Percentiles rank a stretch among this genome's conserved stretches.
These are phyloP conservation scores for Palythoa heliodiscus DNA, from an alignment of 92 coral and sea anemone genomes.

Conservation along the genomic window DNA sequence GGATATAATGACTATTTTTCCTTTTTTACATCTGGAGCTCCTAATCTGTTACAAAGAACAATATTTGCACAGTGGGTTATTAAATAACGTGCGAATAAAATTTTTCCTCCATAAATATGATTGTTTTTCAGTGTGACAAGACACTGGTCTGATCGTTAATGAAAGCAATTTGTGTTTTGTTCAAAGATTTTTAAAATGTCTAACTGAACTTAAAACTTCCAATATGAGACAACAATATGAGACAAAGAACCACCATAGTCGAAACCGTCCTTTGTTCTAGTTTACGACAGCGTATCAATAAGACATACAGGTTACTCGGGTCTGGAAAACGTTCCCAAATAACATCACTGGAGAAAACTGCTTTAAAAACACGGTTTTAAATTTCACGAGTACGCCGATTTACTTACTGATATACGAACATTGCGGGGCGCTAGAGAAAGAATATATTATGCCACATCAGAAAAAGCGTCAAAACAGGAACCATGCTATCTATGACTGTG, in stretches of 20 bases:
- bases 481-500: not conserved
- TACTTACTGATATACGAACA: not conserved
- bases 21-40: not conserved
- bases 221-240: not conserved
- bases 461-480: conserved; percentile 38
- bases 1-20: no score
- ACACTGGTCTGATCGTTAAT: not conserved
- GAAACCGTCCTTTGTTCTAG: not conserved
- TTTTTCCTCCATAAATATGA: not conserved
- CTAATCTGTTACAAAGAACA: not conserved
- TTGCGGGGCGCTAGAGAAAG: not conserved
- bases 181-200: not conserved
- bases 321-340: not conserved
- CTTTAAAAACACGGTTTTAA: not conserved
- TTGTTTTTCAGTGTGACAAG: not conserved
- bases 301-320: not conserved
- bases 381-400: no score
- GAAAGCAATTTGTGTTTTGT: not conserved
- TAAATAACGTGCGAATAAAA: not conserved
- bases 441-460: not conserved
- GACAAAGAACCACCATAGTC: not conserved
- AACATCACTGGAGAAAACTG: not conserved
- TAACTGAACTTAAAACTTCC: not conserved
- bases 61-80: not conserved
- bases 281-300: not conserved